Evolutionary conservation across 2,888 invertebrate species (phyloP).

Genomic region (Biston stratarius): DNA sequence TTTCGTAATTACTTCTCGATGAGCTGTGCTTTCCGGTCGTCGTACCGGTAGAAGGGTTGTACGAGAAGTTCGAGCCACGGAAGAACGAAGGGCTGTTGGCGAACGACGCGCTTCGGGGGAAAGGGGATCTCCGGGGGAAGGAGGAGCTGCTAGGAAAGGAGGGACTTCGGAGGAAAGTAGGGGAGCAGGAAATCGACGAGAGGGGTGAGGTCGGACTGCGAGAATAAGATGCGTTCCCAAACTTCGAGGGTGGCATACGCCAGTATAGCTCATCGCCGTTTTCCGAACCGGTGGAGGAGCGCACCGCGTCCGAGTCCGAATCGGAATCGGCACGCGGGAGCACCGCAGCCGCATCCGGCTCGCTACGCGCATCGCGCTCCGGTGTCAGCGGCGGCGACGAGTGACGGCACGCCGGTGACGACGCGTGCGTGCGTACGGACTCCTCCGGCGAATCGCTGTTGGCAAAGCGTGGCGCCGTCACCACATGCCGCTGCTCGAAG

Average conservation of each 20-base stretch:
- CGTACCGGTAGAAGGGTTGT: neutral
- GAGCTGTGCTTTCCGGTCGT: neutral
- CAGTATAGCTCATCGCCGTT: slow-evolving; percentile 7
- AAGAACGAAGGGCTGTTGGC: neutral
- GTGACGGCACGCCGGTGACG: neutral
- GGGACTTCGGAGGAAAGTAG: neutral
- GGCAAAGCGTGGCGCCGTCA: neutral
- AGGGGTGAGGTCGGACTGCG: neutral
- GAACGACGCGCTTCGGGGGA: neutral
- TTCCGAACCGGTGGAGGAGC: slow-evolving; percentile 1
- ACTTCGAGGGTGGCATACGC: neutral
- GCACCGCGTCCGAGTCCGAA: neutral
- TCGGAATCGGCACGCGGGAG: neutral
- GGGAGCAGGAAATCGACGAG: neutral
- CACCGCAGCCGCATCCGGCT: neutral
- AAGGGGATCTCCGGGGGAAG: neutral
- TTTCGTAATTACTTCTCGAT: neutral
- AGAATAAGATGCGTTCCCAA: neutral
- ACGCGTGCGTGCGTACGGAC: neutral
- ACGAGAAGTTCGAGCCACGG: neutral
- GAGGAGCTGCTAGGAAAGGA: neutral
- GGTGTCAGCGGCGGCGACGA: neutral
- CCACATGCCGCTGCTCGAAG: neutral
- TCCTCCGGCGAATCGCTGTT: neutral
- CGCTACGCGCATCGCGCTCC: neutral